These are phyloP conservation scores for Micronycteris hirsuta DNA, from an alignment of 2,113 vertebrate genomes.

Conservation along the genomic window DNA sequence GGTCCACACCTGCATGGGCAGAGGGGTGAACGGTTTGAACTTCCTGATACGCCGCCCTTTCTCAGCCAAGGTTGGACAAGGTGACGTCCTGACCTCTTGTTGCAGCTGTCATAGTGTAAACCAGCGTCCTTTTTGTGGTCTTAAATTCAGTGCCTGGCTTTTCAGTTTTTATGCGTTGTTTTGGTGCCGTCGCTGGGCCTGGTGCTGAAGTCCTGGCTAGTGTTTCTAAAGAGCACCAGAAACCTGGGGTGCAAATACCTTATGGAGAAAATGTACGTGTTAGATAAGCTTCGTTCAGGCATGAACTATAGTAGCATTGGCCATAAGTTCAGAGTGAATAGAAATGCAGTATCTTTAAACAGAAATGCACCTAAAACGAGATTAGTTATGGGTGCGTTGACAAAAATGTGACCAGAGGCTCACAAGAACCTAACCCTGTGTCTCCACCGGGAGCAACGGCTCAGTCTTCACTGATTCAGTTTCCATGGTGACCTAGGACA, in stretches of 20 bases:
- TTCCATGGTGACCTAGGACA: background rate
- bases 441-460: background rate
- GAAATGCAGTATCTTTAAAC: background rate
- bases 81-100: accelerated
- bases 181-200: background rate
- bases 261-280: background rate
- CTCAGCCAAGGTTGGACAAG: background rate
- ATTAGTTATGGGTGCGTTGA: background rate
- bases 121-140: too few relatives aligned
- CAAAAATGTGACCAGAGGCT: background rate
- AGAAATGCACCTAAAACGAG: background rate
- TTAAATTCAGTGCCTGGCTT: background rate
- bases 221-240: background rate
- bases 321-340: background rate
- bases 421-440: background rate
- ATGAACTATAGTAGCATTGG: background rate
- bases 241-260: background rate
- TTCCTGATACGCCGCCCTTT: accelerated
- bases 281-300: background rate
- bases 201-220: background rate
- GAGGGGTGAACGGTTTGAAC: background rate
- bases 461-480: background rate
- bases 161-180: background rate
- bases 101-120: background rate
- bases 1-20: accelerated